Evolutionary conservation across 2,113 vertebrate genomes (phyloP).

Genomic region (Tragelaphus buxtoni): DNA sequence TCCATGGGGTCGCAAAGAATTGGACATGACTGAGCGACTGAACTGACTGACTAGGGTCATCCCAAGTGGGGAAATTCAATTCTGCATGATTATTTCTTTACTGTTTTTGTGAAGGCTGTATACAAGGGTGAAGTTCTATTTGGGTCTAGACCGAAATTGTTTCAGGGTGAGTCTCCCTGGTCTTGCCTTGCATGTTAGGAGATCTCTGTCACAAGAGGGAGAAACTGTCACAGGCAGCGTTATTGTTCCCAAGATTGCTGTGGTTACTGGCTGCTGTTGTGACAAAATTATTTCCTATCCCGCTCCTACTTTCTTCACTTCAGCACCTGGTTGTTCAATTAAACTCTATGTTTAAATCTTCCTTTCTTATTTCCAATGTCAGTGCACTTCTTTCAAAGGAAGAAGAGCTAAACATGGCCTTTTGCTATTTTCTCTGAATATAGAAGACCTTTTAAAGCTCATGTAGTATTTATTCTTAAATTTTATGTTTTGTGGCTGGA

Average conservation of each 20-base stretch:
- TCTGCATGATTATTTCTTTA: not conserved
- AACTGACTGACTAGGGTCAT: not conserved
- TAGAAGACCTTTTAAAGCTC: not conserved
- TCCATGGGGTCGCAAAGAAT: not conserved
- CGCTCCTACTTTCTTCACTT: not conserved
- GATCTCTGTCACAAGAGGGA: not conserved
- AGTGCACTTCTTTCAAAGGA: not conserved
- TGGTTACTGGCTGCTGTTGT: not conserved
- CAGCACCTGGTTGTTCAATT: not conserved
- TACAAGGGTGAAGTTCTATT: not conserved
- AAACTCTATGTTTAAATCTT: not conserved
- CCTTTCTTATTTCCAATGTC: not conserved
- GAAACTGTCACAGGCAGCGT: not conserved
- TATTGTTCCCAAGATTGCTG: not conserved
- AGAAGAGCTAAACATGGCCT: not conserved
- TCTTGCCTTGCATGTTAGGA: not conserved
- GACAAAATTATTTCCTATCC: not conserved
- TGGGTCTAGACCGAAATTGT: not conserved
- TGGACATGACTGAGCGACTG: rapidly evolving
- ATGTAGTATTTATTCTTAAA: not conserved
- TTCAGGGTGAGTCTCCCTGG: not conserved
- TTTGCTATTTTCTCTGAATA: not conserved
- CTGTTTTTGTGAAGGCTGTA: not conserved
- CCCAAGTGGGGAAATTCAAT: not conserved
- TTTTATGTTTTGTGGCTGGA: not conserved